phyloP scores from a whole-genome alignment of 2,113 vertebrate species.

The Vidua macroura region DNA sequence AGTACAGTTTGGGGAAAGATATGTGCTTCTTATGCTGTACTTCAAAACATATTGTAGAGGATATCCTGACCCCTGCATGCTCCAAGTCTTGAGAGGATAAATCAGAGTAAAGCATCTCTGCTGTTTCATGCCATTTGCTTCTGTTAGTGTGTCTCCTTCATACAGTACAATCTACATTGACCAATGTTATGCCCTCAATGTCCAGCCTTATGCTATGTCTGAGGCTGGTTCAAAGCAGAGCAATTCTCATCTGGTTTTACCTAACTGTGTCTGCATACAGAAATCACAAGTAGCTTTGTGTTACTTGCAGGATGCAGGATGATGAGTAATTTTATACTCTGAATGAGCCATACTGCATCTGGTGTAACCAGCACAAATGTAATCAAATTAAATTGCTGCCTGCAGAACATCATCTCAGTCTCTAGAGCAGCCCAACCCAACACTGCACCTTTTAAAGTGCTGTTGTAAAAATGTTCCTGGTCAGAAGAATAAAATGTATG shows the following conservation, averaged over 20 bases:
- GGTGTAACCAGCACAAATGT: not conserved
- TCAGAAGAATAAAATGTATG: not conserved
- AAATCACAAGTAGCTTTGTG: not conserved
- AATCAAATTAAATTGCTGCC: not conserved
- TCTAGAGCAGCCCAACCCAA: not conserved
- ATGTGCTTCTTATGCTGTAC: not conserved
- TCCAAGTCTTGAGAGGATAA: not conserved
- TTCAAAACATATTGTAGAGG: not conserved
- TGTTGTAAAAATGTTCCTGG: not conserved
- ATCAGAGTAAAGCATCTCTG: not conserved
- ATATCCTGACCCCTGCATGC: not conserved
- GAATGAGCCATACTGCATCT: not conserved
- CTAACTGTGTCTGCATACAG: not conserved
- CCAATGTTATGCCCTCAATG: not conserved
- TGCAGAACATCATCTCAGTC: not conserved
- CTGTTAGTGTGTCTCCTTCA: not conserved
- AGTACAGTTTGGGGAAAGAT: not conserved
- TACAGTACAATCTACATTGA: not conserved
- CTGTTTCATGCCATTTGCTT: not conserved
- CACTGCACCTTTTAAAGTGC: not conserved
- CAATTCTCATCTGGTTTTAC: not conserved
- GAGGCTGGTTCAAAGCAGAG: not conserved
- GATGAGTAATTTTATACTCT: not conserved
- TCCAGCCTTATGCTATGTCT: not conserved
- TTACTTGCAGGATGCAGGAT: not conserved